Base-by-base conservation (phyloP, 2,797 vertebrate genomes). In the Cuculus canorus region DNA sequence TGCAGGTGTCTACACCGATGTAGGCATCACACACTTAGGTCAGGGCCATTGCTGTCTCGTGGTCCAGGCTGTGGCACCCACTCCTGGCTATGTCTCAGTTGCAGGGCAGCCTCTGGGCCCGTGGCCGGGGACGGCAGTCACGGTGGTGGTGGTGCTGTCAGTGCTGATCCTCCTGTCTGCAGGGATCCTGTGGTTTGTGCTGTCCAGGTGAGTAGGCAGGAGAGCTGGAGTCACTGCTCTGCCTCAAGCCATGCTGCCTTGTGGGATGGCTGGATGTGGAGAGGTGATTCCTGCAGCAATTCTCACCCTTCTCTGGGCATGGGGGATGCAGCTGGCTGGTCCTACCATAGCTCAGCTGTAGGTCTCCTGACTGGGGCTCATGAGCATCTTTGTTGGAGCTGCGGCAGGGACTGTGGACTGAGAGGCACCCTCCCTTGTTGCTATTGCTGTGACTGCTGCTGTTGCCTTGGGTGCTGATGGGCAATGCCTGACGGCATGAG, bases 1-100 rank as follows among this genome's bases (percentile, higher is more conserved):
- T 32, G 45, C 1, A 1, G 1, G 2, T 24, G 47, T 23, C 33
- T 27, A 9, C 50, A 37, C 3, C 13, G 0, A 0, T 11, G 30
- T 32, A 54, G 11, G 32, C 8, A 13, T 8, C 3, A 33, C 52
- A 4, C 2, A 11, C 17, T 37, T 32, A 33, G 59, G 35, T 32
- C 7, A 6, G 45, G 22, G 16, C 35, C 43, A 3, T 37, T 11
- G 11, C n/a, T 61, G 41, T 9, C 0, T 1, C 13, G 7, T 1
- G 5, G 37, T 39, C 9, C 19, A 14, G 69, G 33, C 48, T 45
- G 15, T 37, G 65, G 28, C 41, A 89, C 66, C 25, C 45, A 37
- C 37, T 71, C 19, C 32, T 52, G 30, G 24, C 53, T 47, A 2
- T 86, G 30, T 69, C 10, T 86, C 30, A 91, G 84, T 91, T 78